Percentiles rank a stretch among this genome's conserved stretches.
phyloP scores from a whole-genome alignment of 2,888 invertebrate species.

The Agrotis segetum region DNA sequence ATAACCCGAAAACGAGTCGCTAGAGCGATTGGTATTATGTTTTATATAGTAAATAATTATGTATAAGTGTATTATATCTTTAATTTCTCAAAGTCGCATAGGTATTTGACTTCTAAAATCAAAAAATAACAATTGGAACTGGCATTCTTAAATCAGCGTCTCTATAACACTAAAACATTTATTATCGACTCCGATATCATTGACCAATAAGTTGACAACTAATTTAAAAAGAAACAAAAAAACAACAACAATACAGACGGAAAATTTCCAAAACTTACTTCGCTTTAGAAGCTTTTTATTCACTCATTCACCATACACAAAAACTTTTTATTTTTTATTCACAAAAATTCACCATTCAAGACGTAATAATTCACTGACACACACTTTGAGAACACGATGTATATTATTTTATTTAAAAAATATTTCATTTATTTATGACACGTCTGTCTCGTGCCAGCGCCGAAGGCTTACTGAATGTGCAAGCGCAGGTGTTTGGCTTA shows the following conservation, averaged over 20 bases:
- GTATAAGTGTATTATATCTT: too few species aligned
- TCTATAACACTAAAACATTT: background rate
- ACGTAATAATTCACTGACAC: slow-evolving; percentile 16
- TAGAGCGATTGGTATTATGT: too few species aligned
- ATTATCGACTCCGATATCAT: slow-evolving; percentile 11
- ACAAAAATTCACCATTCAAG: slow-evolving; percentile 11
- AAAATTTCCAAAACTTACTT: slow-evolving; percentile 45
- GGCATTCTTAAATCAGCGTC: background rate
- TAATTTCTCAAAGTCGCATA: too few species aligned
- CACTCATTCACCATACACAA: slow-evolving; percentile 32
- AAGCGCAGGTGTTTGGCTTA: slow-evolving; percentile 76
- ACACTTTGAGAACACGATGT: slow-evolving; percentile 26
- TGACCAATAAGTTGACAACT: slow-evolving; percentile 7
- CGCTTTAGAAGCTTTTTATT: background rate
- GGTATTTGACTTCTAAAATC: background rate
- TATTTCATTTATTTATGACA: slow-evolving; percentile 22
- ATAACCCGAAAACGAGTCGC: too few species aligned
- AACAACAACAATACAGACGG: slow-evolving; percentile 15
- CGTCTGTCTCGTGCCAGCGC: slow-evolving; percentile 52
- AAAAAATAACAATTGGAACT: background rate
- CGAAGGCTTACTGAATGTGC: slow-evolving; percentile 74
- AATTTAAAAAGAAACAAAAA: slow-evolving; percentile 8
- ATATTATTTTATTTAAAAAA: background rate
- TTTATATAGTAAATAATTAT: too few species aligned
- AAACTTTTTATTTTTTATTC: background rate